Percentiles rank a stretch among this genome's conserved stretches.
Evolutionary conservation across 2,888 invertebrate genomes (phyloP).

Genomic region (Nysson spinosus): DNA sequence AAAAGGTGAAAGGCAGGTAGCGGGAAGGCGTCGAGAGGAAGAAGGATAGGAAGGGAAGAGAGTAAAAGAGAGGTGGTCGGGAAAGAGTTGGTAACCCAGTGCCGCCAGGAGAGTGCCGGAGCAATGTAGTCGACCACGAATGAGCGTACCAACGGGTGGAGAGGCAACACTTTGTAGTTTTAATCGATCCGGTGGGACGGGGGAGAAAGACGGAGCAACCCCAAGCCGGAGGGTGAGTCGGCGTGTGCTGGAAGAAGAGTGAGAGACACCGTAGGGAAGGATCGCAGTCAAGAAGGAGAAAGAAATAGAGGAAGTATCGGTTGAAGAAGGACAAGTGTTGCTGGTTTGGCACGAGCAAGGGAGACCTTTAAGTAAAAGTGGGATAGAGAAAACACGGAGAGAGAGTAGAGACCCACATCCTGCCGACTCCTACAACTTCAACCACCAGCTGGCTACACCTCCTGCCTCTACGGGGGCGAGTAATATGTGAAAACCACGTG

Average conservation of each 20-base stretch:
- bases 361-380: constrained; percentile 54
- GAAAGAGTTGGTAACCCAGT: constrained; percentile 73
- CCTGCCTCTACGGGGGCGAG: constrained; percentile 62
- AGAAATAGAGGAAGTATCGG: constrained; percentile 44
- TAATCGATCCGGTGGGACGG: constrained; percentile 73
- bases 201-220: constrained; percentile 64
- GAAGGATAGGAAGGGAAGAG: constrained; percentile 27
- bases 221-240: constrained; percentile 54
- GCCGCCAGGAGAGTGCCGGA: constrained; percentile 63
- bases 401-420: constrained; percentile 70
- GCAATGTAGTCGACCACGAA: constrained; percentile 75
- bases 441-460: constrained; percentile 72
- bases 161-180: constrained; percentile 75
- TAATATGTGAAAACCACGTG: constrained; percentile 71
- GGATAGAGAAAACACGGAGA: constrained; percentile 61
- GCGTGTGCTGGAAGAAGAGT: constrained; percentile 46
- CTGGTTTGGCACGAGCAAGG: constrained; percentile 45
- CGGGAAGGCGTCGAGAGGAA: constrained; percentile 16
- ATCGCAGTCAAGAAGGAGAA: constrained; percentile 20
- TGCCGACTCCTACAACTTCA: constrained; percentile 74
- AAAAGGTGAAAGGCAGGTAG: constrained; percentile 22
- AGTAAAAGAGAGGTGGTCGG: constrained; percentile 38
- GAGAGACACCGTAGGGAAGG: constrained; percentile 27
- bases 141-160: constrained; percentile 70
- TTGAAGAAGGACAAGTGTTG: constrained; percentile 50